Evolutionary conservation across 1,140 invertebrate genomes (phyloP).

Genomic region (Camponotus pennsylvanicus): DNA sequence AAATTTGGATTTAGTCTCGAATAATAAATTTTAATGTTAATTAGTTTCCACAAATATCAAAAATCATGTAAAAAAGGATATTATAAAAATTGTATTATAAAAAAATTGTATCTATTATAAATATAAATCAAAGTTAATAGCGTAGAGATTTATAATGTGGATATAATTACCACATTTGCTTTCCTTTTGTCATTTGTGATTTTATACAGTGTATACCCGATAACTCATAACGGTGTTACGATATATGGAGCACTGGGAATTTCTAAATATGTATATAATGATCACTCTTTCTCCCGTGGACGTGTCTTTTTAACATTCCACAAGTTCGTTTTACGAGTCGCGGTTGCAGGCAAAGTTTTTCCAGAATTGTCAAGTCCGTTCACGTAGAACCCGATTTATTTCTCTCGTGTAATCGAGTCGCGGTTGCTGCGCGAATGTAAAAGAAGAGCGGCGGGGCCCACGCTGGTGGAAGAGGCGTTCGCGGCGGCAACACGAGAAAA

Average conservation of each 20-base stretch:
- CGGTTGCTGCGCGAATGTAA: constrained; percentile 69
- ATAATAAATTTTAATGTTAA: neutral
- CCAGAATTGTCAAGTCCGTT: constrained; percentile 74
- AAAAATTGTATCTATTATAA: no score
- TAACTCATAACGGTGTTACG: neutral
- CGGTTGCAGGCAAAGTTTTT: constrained; percentile 66
- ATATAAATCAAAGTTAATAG: neutral
- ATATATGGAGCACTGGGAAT: constrained; percentile 3
- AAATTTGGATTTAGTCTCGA: no score
- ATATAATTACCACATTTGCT: neutral
- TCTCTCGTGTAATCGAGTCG: constrained; percentile 78
- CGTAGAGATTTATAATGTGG: neutral
- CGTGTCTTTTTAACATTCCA: constrained; percentile 68
- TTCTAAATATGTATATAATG: constrained; percentile 53
- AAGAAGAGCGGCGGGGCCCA: constrained; percentile 27
- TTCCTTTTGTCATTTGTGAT: neutral
- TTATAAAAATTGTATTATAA: no score
- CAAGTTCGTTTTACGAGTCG: constrained; percentile 57
- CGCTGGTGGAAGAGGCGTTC: neutral
- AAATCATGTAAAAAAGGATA: neutral
- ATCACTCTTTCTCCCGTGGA: neutral
- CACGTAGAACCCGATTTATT: constrained; percentile 80
- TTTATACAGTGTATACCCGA: neutral
- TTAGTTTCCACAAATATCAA: neutral
- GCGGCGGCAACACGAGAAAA: constrained; percentile 57